Evolutionary conservation across 2,888 invertebrate species (phyloP).

Genomic region (Philhelius pedissequus): DNA sequence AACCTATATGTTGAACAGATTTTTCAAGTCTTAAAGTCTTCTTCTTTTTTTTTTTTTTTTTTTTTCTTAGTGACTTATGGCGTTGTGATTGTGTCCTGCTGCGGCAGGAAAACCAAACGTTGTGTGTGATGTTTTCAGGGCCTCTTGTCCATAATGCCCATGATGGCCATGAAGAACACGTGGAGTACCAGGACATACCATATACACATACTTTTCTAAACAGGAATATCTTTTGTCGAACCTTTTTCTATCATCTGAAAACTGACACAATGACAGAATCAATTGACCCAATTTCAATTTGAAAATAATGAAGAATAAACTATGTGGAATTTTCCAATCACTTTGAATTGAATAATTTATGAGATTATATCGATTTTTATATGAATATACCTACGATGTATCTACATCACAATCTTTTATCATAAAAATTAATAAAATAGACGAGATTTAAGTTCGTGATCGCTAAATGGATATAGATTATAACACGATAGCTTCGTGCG

Average conservation of each 20-base stretch:
- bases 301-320: background rate
- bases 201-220: background rate
- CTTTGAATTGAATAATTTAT: slow-evolving; percentile 15
- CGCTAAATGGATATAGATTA: no score
- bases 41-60: no score
- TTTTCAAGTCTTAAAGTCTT: background rate
- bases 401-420: no score
- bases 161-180: background rate
- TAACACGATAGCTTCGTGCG: no score
- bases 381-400: background rate
- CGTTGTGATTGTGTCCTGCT: background rate
- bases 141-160: background rate
- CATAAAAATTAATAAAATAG: no score
- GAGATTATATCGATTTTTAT: background rate
- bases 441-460: no score
- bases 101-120: background rate
- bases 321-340: background rate
- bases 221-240: background rate
- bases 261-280: slow-evolving; percentile 15
- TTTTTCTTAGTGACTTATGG: background rate
- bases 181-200: no score
- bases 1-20: background rate
- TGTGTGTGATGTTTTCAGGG: background rate
- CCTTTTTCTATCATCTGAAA: background rate
- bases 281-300: slow-evolving; percentile 17